Evolutionary conservation across 53 echinoderm and acorn worm genomes (phyloP).

Genomic region (Astropecten irregularis): DNA sequence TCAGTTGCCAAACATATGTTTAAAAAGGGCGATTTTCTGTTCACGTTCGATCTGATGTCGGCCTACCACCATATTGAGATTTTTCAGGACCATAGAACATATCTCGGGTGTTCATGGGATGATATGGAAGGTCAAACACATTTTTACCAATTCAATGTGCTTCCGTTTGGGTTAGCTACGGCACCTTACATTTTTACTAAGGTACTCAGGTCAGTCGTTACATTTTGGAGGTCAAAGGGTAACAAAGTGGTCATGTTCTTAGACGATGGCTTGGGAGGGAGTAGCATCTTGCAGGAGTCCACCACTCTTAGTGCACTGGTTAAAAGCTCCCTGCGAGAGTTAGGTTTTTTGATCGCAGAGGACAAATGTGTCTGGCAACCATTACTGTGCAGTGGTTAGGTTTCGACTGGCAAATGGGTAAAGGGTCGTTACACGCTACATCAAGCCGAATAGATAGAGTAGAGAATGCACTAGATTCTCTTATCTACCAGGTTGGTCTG

Average conservation of each 20-base stretch:
- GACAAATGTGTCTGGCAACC: constrained; percentile 8
- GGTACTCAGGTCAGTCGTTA: neutral
- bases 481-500: neutral
- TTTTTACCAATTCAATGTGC: constrained; percentile 22
- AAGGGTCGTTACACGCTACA: neutral
- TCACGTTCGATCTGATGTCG: constrained; percentile 53
- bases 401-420: neutral
- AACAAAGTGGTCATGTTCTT: neutral
- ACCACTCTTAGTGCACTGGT: neutral
- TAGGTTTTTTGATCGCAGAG: neutral
- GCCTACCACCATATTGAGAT: constrained; percentile 66
- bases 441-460: neutral
- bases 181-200: constrained; percentile 15
- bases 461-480: neutral
- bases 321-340: neutral
- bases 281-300: neutral
- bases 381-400: neutral
- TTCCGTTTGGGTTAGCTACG: constrained; percentile 13
- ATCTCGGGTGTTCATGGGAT: constrained; percentile 51
- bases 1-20: constrained; percentile 6
- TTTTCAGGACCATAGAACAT: constrained; percentile 46
- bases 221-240: neutral
- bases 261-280: constrained; percentile 9
- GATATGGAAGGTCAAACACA: neutral
- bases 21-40: constrained; percentile 49